Percentiles rank a stretch among this genome's conserved stretches.
Evolutionary conservation across 2,888 invertebrate genomes (phyloP).

Genomic region (Agrilus biguttatus): DNA sequence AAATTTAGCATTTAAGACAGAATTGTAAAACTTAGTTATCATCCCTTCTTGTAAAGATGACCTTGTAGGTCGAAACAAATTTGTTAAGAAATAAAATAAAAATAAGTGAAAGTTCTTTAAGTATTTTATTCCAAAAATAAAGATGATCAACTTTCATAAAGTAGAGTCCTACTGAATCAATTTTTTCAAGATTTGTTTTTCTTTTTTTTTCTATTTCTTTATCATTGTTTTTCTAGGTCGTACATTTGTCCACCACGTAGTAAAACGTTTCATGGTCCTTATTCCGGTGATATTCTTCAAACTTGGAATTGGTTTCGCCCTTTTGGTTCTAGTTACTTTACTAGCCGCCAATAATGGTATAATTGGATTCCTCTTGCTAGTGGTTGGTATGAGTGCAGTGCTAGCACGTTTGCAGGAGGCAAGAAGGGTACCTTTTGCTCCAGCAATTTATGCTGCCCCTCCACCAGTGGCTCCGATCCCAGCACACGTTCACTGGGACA

Average conservation of each 20-base stretch:
- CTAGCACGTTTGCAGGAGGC: conserved; percentile 22
- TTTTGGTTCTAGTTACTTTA: conserved; percentile 53
- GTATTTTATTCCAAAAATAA: too few species aligned
- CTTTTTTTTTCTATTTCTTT: background rate
- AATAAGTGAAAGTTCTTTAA: too few species aligned
- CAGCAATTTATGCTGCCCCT: conserved; percentile 15
- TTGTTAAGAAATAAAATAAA: too few species aligned
- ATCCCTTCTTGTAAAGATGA: too few species aligned
- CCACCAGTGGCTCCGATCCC: conserved; percentile 6
- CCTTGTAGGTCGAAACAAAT: too few species aligned
- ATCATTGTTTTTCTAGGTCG: conserved; percentile 32
- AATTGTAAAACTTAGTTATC: too few species aligned
- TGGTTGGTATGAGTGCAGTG: conserved; percentile 28
- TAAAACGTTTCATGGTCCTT: conserved; percentile 55
- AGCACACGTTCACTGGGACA: conserved; percentile 10
- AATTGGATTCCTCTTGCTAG: conserved; percentile 45
- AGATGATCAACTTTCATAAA: too few species aligned
- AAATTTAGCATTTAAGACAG: too few species aligned
- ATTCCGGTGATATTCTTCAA: conserved; percentile 63
- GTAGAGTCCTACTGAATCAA: too few species aligned
- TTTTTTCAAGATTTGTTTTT: too few species aligned
- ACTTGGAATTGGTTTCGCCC: conserved; percentile 58
- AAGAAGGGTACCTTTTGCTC: conserved; percentile 25
- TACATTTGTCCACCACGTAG: conserved; percentile 57
- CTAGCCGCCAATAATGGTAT: conserved; percentile 63